These are phyloP conservation scores for Pseudobourletiella spinata DNA, from an alignment of 1,140 invertebrate species.

Conservation along the genomic window DNA sequence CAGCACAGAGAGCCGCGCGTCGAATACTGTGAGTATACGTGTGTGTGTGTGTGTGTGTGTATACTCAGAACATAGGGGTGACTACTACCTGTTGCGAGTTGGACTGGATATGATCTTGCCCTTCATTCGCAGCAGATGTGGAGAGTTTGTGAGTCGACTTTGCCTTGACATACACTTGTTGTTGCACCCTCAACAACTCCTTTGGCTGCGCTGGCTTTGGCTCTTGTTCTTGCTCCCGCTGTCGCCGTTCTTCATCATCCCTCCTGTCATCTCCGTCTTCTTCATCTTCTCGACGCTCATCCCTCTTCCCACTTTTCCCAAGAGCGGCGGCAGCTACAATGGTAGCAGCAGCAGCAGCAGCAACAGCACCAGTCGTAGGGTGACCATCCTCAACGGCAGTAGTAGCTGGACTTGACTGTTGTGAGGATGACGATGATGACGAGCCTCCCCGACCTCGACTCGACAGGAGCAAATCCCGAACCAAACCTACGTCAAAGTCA, in stretches of 20 bases:
- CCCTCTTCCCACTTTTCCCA: not conserved
- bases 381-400: constrained; percentile 7
- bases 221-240: not conserved
- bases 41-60: constrained; percentile 13
- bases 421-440: not conserved
- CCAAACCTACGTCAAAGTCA: constrained; percentile 15
- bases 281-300: not conserved
- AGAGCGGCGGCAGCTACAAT: too few relatives aligned
- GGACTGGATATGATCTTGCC: constrained; percentile 35
- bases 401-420: constrained; percentile 1
- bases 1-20: too few relatives aligned
- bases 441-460: constrained; percentile 21
- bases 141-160: constrained; percentile 13
- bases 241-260: not conserved
- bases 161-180: constrained; percentile 35
- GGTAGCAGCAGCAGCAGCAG: too few relatives aligned
- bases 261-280: not conserved
- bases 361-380: too few relatives aligned
- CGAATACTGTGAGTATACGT: too few relatives aligned
- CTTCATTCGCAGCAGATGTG: constrained; percentile 24
- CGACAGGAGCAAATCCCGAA: constrained; percentile 25
- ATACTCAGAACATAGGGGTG: too few relatives aligned
- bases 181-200: constrained; percentile 31
- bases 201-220: constrained; percentile 10
- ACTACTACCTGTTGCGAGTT: constrained; percentile 20